Base-by-base conservation (phyloP, 2,888 invertebrate species). In the Schrankia costaestrigalis region DNA sequence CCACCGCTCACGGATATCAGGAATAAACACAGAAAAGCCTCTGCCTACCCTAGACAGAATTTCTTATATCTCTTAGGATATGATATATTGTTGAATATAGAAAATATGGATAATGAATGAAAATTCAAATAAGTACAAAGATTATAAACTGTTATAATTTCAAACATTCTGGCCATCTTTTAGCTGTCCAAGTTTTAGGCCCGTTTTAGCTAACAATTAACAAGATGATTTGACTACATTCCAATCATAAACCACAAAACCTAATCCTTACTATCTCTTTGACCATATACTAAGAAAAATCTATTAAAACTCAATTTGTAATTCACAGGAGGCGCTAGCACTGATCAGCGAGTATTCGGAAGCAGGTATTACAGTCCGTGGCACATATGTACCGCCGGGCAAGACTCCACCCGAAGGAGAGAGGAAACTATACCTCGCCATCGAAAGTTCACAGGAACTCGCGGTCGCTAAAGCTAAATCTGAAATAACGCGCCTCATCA, bases 341-440 rank as follows among this genome's bases (percentile, higher is more conserved):
- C 96, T 99, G 71, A 98, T 99, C 63, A 97, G 97, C 28, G 99
- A 99, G 78, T 99, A 98, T 79, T 98, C 98, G 0, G 99, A 99
- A 77, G 99, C 99, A 0, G 99, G 99, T 19, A 95, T 99, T 45
- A 98, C 99, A 0, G 99, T 99, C 0, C 91, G 99, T 24, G 99
- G 99, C n/a, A 98, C 98, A 0, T 97, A 96, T 69, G 97, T 97
- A 6, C 94, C 94, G 0, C 92, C 95, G 1, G 97, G 97, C 39
- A 97, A 97, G 75, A 89, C 90, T 8, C 94, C 96, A 0, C 96
- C 97, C 0, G 97, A 97, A 52, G 97, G 97, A 13, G 99, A 99
- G 64, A 89, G 98, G 11, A 99, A 98, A 71, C 89, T 99, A 0
- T 99, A 98, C 81, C 90, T 99, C 51, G 98, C 98, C n/a, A 98